Conservation (phyloP, 2,888 invertebrate species). For the Eucriotettix oculatus region DNA sequence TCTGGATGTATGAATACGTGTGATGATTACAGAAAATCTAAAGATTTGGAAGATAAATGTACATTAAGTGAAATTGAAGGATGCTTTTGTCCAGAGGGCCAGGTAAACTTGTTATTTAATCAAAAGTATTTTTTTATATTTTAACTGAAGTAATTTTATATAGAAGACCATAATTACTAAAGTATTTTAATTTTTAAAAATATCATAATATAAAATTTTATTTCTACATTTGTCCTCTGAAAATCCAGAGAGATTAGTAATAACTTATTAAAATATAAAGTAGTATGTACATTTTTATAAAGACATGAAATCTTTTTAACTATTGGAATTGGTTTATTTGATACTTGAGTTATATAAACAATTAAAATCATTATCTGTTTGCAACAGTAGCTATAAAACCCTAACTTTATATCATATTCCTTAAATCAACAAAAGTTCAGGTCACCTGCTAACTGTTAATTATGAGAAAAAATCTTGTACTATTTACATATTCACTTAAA, state of each 20-base stretch:
- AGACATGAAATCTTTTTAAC: too few species aligned
- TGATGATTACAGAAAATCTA: slow-evolving; percentile 35
- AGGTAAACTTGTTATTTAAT: slow-evolving; percentile 27
- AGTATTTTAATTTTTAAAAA: background rate
- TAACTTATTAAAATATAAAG: too few species aligned
- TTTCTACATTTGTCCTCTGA: too few species aligned
- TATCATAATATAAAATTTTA: too few species aligned
- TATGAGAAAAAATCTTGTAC: background rate
- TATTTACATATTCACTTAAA: background rate
- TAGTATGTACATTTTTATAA: too few species aligned
- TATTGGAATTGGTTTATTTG: too few species aligned
- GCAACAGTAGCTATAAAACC: too few species aligned
- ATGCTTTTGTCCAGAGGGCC: slow-evolving; percentile 67
- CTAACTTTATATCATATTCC: background rate
- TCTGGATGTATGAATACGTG: slow-evolving; percentile 48
- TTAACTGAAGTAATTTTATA: background rate
- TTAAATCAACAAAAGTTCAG: background rate
- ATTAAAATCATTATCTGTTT: too few species aligned
- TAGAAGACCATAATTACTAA: background rate
- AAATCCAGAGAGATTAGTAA: too few species aligned
- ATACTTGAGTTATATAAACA: too few species aligned
- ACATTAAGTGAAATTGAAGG: slow-evolving; percentile 40
- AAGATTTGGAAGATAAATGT: slow-evolving; percentile 28
- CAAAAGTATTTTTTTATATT: background rate
- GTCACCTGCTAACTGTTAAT: background rate